These are phyloP conservation scores for Tetropium fuscum DNA, from an alignment of 2,888 invertebrate genomes.

Conservation along the genomic window DNA sequence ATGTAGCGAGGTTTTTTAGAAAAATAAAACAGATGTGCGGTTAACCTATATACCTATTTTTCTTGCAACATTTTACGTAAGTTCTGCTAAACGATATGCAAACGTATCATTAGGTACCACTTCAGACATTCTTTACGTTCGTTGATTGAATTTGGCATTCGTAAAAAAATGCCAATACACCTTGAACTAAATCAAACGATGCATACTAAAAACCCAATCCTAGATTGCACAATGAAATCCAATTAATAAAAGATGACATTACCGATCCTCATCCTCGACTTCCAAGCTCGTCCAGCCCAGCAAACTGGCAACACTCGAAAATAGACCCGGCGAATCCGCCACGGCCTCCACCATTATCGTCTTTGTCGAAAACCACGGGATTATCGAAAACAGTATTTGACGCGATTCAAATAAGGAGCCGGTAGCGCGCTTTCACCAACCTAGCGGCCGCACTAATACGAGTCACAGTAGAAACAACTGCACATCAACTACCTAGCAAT, in stretches of 20 bases:
- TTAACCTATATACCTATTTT: too few species aligned
- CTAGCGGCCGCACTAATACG: not conserved
- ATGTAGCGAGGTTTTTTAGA: too few species aligned
- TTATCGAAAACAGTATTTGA: too few species aligned
- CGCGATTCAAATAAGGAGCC: not conserved
- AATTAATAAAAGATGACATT: conserved; percentile 24
- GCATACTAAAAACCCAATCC: not conserved
- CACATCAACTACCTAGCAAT: conserved; percentile 36
- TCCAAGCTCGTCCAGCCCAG: conserved; percentile 51
- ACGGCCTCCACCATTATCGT: conserved; percentile 43
- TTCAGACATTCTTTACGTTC: too few species aligned
- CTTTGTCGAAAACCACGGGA: not conserved
- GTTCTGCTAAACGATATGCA: too few species aligned
- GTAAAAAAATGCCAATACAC: too few species aligned
- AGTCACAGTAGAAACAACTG: conserved; percentile 40
- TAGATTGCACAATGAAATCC: not conserved
- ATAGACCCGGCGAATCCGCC: conserved; percentile 51
- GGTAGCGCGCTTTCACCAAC: conserved; percentile 1
- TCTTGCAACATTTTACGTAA: too few species aligned
- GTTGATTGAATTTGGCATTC: too few species aligned
- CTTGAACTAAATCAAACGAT: not conserved
- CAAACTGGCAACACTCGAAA: conserved; percentile 56
- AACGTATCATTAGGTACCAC: too few species aligned
- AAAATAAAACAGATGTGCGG: too few species aligned
- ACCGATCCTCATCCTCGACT: conserved; percentile 58